These are phyloP conservation scores for Beroe ovata DNA, from an alignment of 37 sponge, comb jelly and placozoan species.

Conservation along the genomic window DNA sequence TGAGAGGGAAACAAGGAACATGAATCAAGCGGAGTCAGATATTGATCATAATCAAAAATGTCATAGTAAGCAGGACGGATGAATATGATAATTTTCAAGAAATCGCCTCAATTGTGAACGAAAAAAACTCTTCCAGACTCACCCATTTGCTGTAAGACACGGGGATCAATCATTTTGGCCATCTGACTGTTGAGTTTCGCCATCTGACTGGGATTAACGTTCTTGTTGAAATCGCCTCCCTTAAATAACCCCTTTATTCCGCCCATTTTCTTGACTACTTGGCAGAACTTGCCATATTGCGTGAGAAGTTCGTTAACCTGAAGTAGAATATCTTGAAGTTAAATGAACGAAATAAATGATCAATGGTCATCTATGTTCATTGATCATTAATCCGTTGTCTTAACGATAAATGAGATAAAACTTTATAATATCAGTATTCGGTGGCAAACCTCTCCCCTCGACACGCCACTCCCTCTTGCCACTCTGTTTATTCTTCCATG, in stretches of 20 bases:
- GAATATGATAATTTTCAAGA: too few species aligned
- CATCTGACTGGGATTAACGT: conserved; percentile 93
- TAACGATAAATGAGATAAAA: too few species aligned
- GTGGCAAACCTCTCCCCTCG: conserved; percentile 68
- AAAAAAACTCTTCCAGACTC: too few species aligned
- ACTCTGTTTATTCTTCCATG: conserved; percentile 77
- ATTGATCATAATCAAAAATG: too few species aligned
- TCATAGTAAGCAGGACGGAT: too few species aligned
- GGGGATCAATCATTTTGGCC: conserved; percentile 95
- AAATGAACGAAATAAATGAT: too few species aligned
- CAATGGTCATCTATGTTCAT: too few species aligned
- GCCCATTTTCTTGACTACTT: conserved; percentile 98
- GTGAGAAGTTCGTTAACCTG: conserved; percentile 88
- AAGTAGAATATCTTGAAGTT: too few species aligned
- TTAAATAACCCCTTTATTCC: conserved; percentile 98
- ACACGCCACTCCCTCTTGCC: conserved; percentile 88
- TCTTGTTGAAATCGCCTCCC: conserved; percentile 90
- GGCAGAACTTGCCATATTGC: conserved; percentile 87
- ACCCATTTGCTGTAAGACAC: conserved; percentile 96
- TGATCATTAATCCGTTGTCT: too few species aligned
- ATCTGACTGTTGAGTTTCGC: conserved; percentile 90
- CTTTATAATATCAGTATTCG: too few species aligned
- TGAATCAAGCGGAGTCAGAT: too few species aligned
- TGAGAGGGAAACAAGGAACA: conserved; percentile 34
- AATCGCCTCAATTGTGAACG: too few species aligned